phyloP scores from a whole-genome alignment of 2,888 invertebrate genomes.

The Euzetes globulus region DNA sequence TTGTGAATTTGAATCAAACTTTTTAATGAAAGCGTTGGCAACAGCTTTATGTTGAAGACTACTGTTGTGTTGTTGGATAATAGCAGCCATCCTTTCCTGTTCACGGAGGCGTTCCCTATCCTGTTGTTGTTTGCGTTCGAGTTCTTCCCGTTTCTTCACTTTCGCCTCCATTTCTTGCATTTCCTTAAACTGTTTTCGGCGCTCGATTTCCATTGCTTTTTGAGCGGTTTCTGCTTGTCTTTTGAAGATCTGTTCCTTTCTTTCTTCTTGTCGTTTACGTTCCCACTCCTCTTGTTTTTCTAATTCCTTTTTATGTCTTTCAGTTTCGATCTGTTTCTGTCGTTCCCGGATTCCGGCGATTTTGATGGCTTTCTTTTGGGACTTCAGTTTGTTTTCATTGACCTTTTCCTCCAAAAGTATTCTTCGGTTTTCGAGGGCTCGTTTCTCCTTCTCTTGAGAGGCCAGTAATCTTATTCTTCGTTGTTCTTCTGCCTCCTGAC shows the following conservation, averaged over 20 bases:
- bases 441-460: conserved; percentile 25
- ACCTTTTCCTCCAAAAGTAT: background rate
- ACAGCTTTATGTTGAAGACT: conserved; percentile 26
- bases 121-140: background rate
- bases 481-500: conserved; percentile 1
- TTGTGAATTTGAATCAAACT: background rate
- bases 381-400: conserved; percentile 7
- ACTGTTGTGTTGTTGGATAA: conserved; percentile 28
- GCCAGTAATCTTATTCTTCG: background rate
- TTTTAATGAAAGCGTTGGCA: conserved; percentile 18
- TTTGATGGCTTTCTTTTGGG: conserved; percentile 13
- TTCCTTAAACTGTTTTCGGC: conserved; percentile 28
- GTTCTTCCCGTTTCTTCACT: conserved; percentile 1
- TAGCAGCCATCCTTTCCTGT: conserved; percentile 8
- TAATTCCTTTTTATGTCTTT: background rate
- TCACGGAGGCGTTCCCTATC: conserved; percentile 14
- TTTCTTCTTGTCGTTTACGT: conserved; percentile 16
- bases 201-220: background rate
- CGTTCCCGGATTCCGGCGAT: background rate
- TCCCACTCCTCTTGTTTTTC: conserved; percentile 12
- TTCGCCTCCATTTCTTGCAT: conserved; percentile 1
- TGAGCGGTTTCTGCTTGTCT: background rate
- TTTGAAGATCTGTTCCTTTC: background rate
- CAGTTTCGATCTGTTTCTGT: conserved; percentile 3
- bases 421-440: conserved; percentile 4